Evolutionary conservation across 2,888 invertebrate species (phyloP), one percentile per base, ranked within the genome.

Genomic region (Rhagophthalmus giganteus): DNA sequence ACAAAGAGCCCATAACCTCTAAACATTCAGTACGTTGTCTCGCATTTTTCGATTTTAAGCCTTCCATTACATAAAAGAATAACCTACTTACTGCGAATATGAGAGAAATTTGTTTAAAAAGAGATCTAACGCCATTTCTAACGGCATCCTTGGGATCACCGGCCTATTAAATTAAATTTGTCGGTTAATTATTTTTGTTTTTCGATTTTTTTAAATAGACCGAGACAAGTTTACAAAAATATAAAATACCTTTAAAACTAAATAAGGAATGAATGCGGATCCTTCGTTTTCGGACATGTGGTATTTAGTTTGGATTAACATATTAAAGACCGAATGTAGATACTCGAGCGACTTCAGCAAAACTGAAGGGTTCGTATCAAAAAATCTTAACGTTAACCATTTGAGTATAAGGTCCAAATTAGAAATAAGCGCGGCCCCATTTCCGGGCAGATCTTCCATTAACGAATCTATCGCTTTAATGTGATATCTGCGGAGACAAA

Each of bases 351-450:
- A 94, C 78, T 94, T 95, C 63, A 97, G 81, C 52, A 98, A 81
- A 25, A 98, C 97, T 9, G 95, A 94, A 6, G 98, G 97, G 78
- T 99, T 99, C 13, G 98, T 99, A 77, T 99, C 98, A 69, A 96
- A 98, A 78, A 99, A 99, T 52, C 98, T 81, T 33, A 99, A 77
- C 0, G 97, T 96, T 62, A 96, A 74, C 98, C 98, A 99, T 73
- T 96, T 96, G 32, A 99, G 81, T 44, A 99, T 88, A 54, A 99
- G 78, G 78, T 99, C 99, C 54, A 96, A 79, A 78, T 98, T 98
- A 11, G 88, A 85, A 59, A 93, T 84, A 28, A 95, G 80, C 0
- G 93, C 88, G 62, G 86, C 82, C 27, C 84, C 83, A 64, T 90
- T 89, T n/a, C 82, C 83, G 2, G 84, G 80, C 38, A 94, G 74